Base-by-base conservation (phyloP, 2,797 vertebrate species). In the Cynodonichthys magdalenae region DNA sequence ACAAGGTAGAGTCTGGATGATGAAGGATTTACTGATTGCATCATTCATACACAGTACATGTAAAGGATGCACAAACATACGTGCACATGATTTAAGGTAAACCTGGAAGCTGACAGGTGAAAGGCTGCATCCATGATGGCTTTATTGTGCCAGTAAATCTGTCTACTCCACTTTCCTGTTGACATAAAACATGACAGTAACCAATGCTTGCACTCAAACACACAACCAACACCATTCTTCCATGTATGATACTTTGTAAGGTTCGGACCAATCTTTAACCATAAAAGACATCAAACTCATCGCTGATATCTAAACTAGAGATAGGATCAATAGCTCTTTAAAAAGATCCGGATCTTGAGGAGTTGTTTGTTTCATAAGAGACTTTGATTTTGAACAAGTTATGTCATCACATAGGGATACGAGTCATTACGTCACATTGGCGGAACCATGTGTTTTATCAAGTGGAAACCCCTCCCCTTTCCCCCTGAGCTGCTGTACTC, bases 121-220 rank as follows among this genome's bases (percentile, higher is more conserved):
- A 81, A 77, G 57, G 59, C 45, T 66, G 48, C 55, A 18, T 73
- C 59, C 31, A 53, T 56, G 61, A 82, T 58, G 63, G 56, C 74
- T 82, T 85, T 74, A 79, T 50, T 63, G 78, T 49, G 50, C 63
- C 72, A 57, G 64, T 81, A 75, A 77, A 83, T 74, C 71, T 51
- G 63, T 65, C 62, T 55, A 55, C 51, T 68, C 46, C 48, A 45
- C 59, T 69, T 65, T 77, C 59, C 24, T 62, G 47, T 71, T 73
- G 59, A 75, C 63, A 71, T 53, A 63, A 50, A 69, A 56, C 56
- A 54, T 68, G 48, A 67, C 15, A 65, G 71, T 59, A 56, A 56
- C 46, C 24, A 60, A 46, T 0, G n/a, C 42, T 27, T 3, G 42
- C 42, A 50, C 50, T 14, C 41, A n/a, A 63, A 58, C 34, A 41